phyloP scores from a whole-genome alignment of 2,888 invertebrate species.

The Acanthosepion lycidas region DNA sequence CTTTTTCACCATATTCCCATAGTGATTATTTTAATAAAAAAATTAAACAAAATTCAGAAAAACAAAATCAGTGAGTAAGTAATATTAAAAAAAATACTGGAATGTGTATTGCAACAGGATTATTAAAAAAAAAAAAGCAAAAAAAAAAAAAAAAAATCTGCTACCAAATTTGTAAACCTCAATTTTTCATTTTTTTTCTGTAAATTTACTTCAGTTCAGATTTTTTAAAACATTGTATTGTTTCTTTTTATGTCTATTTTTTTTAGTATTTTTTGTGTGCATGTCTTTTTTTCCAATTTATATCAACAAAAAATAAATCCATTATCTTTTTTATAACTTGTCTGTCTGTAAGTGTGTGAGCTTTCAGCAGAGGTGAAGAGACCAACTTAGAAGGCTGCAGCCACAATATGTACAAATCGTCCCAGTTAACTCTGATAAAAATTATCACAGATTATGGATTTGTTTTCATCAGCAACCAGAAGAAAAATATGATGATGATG shows the following conservation, averaged over 20 bases:
- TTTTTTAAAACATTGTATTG: neutral
- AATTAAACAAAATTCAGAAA: neutral
- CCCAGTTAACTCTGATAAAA: slow-evolving; percentile 13
- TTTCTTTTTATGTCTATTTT: neutral
- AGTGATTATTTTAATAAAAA: neutral
- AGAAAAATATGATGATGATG: neutral
- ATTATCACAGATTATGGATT: slow-evolving; percentile 13
- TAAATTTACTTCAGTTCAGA: neutral
- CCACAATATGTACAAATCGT: slow-evolving; percentile 9
- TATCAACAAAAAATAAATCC: slow-evolving; percentile 33
- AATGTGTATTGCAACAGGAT: neutral
- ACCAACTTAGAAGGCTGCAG: slow-evolving; percentile 15
- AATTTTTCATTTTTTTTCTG: neutral
- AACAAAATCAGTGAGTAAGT: slow-evolving; percentile 23
- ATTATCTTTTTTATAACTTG: slow-evolving; percentile 5
- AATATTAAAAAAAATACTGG: slow-evolving; percentile 13
- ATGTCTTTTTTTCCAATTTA: slow-evolving; percentile 8
- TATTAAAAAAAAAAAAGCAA: neutral
- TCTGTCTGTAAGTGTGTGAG: slow-evolving; percentile 24
- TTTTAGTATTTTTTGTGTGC: neutral
- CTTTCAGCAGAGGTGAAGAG: slow-evolving; percentile 15
- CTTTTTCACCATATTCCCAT: slow-evolving; percentile 5
- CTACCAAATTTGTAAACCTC: slow-evolving; percentile 8
- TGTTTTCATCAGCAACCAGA: slow-evolving; percentile 33
- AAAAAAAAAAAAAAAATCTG: neutral